Evolutionary conservation across 2,888 invertebrate species (phyloP).

Genomic region (Pecten maximus): DNA sequence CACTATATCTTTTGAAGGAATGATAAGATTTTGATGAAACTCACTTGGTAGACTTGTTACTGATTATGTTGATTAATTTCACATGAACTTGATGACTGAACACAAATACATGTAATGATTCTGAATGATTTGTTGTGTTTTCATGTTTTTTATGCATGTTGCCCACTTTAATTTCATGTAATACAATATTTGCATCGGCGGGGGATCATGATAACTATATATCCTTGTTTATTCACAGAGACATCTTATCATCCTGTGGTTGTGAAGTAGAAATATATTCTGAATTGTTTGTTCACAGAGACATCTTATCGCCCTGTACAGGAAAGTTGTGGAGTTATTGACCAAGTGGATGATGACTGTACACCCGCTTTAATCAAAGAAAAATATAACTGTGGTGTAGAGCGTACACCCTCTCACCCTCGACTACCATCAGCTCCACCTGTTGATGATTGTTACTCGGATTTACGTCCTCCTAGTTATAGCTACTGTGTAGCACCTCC

Average conservation of each 20-base stretch:
- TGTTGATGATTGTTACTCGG: conserved; percentile 40
- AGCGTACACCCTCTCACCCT: neutral
- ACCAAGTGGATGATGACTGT: conserved; percentile 44
- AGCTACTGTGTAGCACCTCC: conserved; percentile 49
- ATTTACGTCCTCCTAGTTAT: conserved; percentile 50
- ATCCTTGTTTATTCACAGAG: conserved; percentile 37
- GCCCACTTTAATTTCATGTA: no score
- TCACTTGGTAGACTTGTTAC: no score
- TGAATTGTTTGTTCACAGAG: conserved; percentile 37
- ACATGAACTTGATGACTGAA: no score
- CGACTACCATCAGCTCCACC: conserved; percentile 52
- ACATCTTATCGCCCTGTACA: conserved; percentile 52
- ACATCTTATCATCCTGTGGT: conserved; percentile 48
- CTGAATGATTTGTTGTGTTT: no score
- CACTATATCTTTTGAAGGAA: no score
- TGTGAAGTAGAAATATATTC: no score
- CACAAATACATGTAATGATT: no score
- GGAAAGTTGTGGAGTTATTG: conserved; percentile 39
- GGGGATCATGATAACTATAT: no score
- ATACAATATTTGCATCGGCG: no score
- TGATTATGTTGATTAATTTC: no score
- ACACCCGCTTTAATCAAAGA: conserved; percentile 46
- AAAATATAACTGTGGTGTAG: neutral
- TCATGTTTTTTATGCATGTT: no score
- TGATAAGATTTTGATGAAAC: no score